A percentile compares a stretch with the other conserved stretches of the same genome.
phyloP scores from a whole-genome alignment of 2,888 invertebrate species.

The Drymonia ruficornis region DNA sequence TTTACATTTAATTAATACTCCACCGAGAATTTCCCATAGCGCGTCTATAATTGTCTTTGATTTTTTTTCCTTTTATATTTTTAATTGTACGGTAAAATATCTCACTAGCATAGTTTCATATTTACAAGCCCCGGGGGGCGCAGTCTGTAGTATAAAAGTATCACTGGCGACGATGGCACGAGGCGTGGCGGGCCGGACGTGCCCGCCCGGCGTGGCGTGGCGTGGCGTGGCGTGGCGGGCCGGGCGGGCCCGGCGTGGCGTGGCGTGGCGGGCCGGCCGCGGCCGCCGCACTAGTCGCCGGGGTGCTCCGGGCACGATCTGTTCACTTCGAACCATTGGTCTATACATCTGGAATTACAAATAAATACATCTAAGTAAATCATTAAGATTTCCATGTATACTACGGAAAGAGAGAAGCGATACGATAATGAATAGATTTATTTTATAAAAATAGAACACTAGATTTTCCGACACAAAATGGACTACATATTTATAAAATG shows the following conservation, averaged over 20 bases:
- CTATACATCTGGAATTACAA: slow-evolving; percentile 94
- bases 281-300: slow-evolving; percentile 89
- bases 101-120: slow-evolving; percentile 79
- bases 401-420: too few species aligned
- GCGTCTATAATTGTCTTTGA: slow-evolving; percentile 71
- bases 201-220: slow-evolving; percentile 54
- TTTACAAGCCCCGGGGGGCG: slow-evolving; percentile 72
- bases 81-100: slow-evolving; percentile 78
- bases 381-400: too few species aligned
- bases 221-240: slow-evolving; percentile 14
- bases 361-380: slow-evolving; percentile 19
- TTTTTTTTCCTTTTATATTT: slow-evolving; percentile 55
- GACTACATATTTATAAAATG: too few species aligned
- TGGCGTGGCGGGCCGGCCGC: slow-evolving; percentile 62
- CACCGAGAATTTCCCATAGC: slow-evolving; percentile 70
- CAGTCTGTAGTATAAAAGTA: slow-evolving; percentile 79
- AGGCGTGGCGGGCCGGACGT: slow-evolving; percentile 45
- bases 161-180: slow-evolving; percentile 74
- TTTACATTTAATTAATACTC: slow-evolving; percentile 70
- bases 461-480: too few species aligned
- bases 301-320: slow-evolving; percentile 99
- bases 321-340: slow-evolving; percentile 99
- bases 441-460: too few species aligned
- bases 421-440: too few species aligned
- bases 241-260: slow-evolving; percentile 22